A percentile compares a stretch with the other conserved stretches of the same genome.
Evolutionary conservation across 2,113 vertebrate genomes (phyloP).

Genomic region (Penelope pileata): DNA sequence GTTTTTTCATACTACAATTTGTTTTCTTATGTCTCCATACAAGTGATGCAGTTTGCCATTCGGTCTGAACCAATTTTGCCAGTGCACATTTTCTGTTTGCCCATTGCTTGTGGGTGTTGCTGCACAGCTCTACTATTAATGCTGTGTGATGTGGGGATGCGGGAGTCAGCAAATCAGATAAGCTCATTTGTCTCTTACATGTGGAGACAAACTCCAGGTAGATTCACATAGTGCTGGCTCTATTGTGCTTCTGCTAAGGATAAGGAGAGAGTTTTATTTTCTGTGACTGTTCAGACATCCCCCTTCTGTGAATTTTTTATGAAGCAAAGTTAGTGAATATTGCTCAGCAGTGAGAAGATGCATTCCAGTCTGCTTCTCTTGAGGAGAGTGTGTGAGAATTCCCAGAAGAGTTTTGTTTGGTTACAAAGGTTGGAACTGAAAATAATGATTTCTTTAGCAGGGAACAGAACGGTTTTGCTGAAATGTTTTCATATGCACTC

Average conservation of each 20-base stretch:
- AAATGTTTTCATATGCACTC: neutral
- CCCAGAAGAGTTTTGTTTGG: neutral
- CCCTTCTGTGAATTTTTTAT: neutral
- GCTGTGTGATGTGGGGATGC: neutral
- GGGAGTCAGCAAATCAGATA: neutral
- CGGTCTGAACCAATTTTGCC: neutral
- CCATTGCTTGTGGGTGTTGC: neutral
- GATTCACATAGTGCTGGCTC: neutral
- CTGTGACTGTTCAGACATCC: neutral
- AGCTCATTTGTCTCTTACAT: neutral
- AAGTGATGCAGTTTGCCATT: neutral
- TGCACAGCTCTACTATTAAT: neutral
- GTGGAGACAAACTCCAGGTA: neutral
- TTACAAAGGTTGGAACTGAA: neutral
- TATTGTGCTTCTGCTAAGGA: neutral
- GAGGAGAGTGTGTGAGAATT: neutral
- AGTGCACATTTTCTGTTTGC: neutral
- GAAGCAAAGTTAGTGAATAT: neutral
- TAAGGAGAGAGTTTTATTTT: neutral
- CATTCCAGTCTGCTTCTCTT: neutral
- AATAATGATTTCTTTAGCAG: neutral
- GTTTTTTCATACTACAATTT: neutral
- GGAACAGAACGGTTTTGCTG: neutral
- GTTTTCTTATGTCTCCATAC: neutral
- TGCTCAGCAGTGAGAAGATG: neutral